A percentile compares a stretch with the other conserved stretches of the same genome.
Evolutionary conservation across 1,140 invertebrate species (phyloP).

Genomic region (Zaprionus davidi): DNA sequence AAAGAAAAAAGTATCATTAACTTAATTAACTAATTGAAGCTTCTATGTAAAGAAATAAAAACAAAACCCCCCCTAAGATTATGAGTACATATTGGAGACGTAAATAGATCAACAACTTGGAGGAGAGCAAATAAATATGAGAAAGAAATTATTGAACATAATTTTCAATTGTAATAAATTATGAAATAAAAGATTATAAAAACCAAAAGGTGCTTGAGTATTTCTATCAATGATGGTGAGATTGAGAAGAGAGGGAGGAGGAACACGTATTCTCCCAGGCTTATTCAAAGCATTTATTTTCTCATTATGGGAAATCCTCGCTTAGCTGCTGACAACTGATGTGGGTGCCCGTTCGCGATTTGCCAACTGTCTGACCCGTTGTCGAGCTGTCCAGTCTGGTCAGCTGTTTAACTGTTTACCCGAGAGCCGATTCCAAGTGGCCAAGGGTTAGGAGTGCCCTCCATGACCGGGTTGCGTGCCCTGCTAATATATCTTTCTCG

Average conservation of each 20-base stretch:
- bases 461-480: slow-evolving; percentile 29
- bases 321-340: slow-evolving; percentile 59
- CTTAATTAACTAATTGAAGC: slow-evolving; percentile 81
- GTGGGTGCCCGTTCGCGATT: slow-evolving; percentile 64
- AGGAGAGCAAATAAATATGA: slow-evolving; percentile 51
- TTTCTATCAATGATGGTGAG: neutral
- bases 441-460: slow-evolving; percentile 22
- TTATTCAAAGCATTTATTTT: slow-evolving; percentile 4
- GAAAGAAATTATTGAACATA: slow-evolving; percentile 72
- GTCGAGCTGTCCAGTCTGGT: slow-evolving; percentile 40
- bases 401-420: slow-evolving; percentile 40
- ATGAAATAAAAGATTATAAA: slow-evolving; percentile 81
- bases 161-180: slow-evolving; percentile 82
- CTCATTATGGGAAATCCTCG: slow-evolving; percentile 42
- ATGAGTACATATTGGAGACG: slow-evolving; percentile 34
- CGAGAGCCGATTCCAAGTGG: neutral
- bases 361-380: slow-evolving; percentile 46
- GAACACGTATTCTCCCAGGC: neutral
- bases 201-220: slow-evolving; percentile 40
- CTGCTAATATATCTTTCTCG: slow-evolving; percentile 37
- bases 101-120: slow-evolving; percentile 49
- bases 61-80: slow-evolving; percentile 42
- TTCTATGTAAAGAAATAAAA: slow-evolving; percentile 83
- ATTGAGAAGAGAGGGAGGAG: neutral
- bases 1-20: slow-evolving; percentile 78